Evolutionary conservation across 2,888 invertebrate species (phyloP), one percentile per base, ranked within the genome.

Genomic region (Sthenelais limicola): DNA sequence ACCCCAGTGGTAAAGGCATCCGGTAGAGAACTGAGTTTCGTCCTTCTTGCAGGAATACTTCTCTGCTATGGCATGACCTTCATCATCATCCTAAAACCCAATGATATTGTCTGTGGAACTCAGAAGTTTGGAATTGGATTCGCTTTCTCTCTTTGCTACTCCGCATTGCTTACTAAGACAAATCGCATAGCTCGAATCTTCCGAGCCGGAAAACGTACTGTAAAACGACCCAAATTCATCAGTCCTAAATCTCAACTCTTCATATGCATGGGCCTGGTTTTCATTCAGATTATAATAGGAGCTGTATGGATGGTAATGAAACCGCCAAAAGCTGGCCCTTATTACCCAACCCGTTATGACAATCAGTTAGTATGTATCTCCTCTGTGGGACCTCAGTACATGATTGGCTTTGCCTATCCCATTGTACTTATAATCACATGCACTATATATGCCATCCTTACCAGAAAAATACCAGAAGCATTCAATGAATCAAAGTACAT

Each of bases 231-330:
- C 2, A 85, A 84, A 73, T 89, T 88, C 78, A 89, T 89, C 66
- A 88, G 88, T 66, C 89, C 89, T 0, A 82, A 83, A 73, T 89
- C 89, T 0, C 89, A 89, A 78, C 79, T 89, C 18, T 74, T 88
- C 33, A 88, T 89, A 54, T 89, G 89, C 74, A 81, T 81, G 18
- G 82, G 79, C 1, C 78, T 89, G 35, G 85, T 88, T 3, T 77
- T 82, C 12, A 80, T 88, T 28, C 89, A 88, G 75, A 81, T 86
- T 35, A 90, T 96, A 75, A 93, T 97, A 81, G 95, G 95, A 79
- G 93, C 92, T 1, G 92, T 96, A 38, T 97, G 97, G 97, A 93
- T 96, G 92, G 90, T 95, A 76, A 93, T 96, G 80, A 92, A 94
- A 0, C 97, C 97, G 15, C 95, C 97, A 0, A 91, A 92, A 78